phyloP scores from a whole-genome alignment of 2,113 vertebrate genomes.

The Chelonoidis abingdonii region DNA sequence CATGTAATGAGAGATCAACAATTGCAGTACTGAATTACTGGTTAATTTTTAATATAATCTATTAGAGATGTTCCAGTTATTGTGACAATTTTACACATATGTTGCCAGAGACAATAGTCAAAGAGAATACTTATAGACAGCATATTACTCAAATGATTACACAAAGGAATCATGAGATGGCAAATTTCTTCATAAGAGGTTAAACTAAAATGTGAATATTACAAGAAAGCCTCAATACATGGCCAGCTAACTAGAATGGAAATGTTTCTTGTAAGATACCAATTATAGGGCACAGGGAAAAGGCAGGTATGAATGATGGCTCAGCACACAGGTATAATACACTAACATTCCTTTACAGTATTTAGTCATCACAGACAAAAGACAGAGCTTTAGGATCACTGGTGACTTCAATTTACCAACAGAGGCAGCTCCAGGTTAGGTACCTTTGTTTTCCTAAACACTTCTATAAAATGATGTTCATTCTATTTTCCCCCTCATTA shows the following conservation, averaged over 20 bases:
- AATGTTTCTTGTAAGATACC: conserved; percentile 43
- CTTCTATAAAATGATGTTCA: not conserved
- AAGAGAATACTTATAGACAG: not conserved
- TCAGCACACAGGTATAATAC: not conserved
- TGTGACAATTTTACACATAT: conserved; percentile 13
- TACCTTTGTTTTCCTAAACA: not conserved
- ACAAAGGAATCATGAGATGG: not conserved
- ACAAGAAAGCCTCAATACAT: conserved; percentile 2
- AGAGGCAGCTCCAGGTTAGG: not conserved
- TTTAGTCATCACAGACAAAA: not conserved
- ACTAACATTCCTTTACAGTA: conserved; percentile 8
- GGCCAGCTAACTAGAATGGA: conserved; percentile 7
- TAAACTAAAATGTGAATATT: conserved; percentile 43
- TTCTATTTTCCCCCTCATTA: conserved; percentile 28
- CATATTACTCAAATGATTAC: conserved; percentile 21
- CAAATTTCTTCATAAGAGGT: conserved; percentile 32
- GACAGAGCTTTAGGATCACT: not conserved
- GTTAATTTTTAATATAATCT: conserved; percentile 43
- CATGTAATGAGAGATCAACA: not conserved
- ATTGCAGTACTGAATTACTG: not conserved
- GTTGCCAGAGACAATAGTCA: conserved; percentile 29
- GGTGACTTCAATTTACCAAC: not conserved
- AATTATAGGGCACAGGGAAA: conserved; percentile 22
- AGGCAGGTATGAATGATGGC: conserved; percentile 12
- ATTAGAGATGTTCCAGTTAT: conserved; percentile 6